Conservation (phyloP, 2,888 invertebrate species). For the Coecobrya sp. region DNA sequence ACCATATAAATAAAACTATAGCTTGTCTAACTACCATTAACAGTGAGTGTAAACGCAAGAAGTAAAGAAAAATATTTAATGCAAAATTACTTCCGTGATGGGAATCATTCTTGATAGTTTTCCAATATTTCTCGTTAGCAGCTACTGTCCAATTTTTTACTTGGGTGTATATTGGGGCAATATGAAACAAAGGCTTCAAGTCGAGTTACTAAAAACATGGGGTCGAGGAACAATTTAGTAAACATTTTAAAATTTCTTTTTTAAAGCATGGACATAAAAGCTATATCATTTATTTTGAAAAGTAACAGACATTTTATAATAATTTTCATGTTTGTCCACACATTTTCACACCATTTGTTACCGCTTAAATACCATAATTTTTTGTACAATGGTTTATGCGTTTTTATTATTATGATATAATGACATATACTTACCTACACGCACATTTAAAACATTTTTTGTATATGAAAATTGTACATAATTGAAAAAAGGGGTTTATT, state of each 20-base stretch:
- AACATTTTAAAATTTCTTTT: neutral
- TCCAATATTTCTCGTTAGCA: too few species aligned
- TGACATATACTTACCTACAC: neutral
- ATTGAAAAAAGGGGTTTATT: constrained; percentile 4
- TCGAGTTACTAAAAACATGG: neutral
- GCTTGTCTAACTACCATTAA: too few species aligned
- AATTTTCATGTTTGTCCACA: neutral
- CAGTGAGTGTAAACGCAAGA: too few species aligned
- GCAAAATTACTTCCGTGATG: too few species aligned
- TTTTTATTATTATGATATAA: neutral
- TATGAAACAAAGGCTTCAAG: neutral
- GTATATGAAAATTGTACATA: constrained; percentile 7
- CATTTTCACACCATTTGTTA: neutral
- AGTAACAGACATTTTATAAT: neutral
- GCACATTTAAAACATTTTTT: neutral
- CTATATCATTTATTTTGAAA: neutral
- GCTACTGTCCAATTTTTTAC: neutral
- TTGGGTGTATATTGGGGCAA: constrained; percentile 20
- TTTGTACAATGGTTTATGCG: constrained; percentile 16
- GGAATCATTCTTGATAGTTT: too few species aligned
- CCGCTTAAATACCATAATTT: neutral
- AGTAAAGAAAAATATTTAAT: too few species aligned
- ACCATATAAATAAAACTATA: too few species aligned
- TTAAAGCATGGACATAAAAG: neutral
- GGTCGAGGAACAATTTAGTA: neutral